phyloP scores from a whole-genome alignment of 2,113 vertebrate species.

The Lonchura striata region DNA sequence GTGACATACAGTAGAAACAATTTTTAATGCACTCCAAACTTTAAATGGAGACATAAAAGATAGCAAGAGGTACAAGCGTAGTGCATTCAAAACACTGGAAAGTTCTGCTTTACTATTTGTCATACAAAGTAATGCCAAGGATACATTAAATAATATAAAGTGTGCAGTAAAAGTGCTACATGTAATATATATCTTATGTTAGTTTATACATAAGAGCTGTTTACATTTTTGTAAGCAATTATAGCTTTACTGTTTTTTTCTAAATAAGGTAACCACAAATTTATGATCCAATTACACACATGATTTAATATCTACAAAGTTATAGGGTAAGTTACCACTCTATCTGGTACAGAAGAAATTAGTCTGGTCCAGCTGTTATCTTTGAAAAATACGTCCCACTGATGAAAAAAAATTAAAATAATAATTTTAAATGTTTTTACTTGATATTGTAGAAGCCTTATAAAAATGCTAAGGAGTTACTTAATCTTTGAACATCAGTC shows the following conservation, averaged over 20 bases:
- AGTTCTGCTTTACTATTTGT: not conserved
- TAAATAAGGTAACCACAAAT: not conserved
- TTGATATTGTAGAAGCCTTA: not conserved
- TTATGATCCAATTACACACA: conserved; percentile 14
- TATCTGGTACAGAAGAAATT: conserved; percentile 7
- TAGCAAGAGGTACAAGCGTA: not conserved
- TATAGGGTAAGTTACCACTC: not conserved
- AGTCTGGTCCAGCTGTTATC: not conserved
- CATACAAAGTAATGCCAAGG: not conserved
- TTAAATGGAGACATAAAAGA: not conserved
- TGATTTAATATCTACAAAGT: conserved; percentile 1
- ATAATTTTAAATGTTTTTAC: not conserved
- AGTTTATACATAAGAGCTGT: not conserved
- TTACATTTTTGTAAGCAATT: not conserved
- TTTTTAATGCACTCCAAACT: not conserved
- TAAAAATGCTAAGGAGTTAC: not conserved
- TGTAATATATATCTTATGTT: not conserved
- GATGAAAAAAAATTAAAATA: not conserved
- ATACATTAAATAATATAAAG: not conserved
- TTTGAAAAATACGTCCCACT: conserved; percentile 13
- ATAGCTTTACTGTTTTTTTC: conserved; percentile 41
- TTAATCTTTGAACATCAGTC: not conserved
- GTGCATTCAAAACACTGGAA: not conserved
- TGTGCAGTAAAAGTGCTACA: not conserved
- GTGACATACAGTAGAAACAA: not conserved